Base-by-base conservation (phyloP, 2,113 vertebrate genomes). In the Hippoglossus stenolepis region DNA sequence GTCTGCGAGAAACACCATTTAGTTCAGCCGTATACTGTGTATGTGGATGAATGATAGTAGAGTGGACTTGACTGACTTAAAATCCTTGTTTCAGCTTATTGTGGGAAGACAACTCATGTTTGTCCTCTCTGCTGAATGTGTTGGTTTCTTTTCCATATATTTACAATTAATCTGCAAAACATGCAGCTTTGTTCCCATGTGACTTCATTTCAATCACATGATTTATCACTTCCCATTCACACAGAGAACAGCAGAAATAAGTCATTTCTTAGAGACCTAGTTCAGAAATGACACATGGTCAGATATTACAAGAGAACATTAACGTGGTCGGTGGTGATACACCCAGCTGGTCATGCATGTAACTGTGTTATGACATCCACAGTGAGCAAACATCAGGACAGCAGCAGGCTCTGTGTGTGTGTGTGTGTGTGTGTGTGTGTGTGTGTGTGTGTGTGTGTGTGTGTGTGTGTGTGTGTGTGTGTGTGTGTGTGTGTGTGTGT, bases 371-470 rank as follows among this genome's bases (percentile, higher is more conserved):
- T 59, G 54, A 63, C 59, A 68, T 57, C 51, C 35, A 67, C 35
- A 24, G 43, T 10, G 5, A 74, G 54, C 47, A 57, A 86, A 71
- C 68, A 76, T 63, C 57, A 79, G 56, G 70, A 64, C 26, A 78
- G 68, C 26, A 63, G 78, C 2, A 20, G 23, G 10, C 43, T 31
- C 5, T 28, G n/a, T 9, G 38, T 49, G 53, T 40, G 45, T 20
- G 1, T 23, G 23, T 53, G 18, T 51, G 12, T 23, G 31, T 31
- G 28, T 28, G 28, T 28, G 28, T 28, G 28, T 28, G 28, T n/a
- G 11, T 47, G 12, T 47, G 45, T 66, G 31, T 60, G 54, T 56
- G 28, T 23, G 23, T 23, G 23, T 23, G n/a, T n/a, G n/a, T n/a
- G n/a, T 28, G n/a, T 9, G 38, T 49, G 53, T 40, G 45, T 20